Conservation (phyloP, 2,888 invertebrate species). For the Mythimna loreyi region DNA sequence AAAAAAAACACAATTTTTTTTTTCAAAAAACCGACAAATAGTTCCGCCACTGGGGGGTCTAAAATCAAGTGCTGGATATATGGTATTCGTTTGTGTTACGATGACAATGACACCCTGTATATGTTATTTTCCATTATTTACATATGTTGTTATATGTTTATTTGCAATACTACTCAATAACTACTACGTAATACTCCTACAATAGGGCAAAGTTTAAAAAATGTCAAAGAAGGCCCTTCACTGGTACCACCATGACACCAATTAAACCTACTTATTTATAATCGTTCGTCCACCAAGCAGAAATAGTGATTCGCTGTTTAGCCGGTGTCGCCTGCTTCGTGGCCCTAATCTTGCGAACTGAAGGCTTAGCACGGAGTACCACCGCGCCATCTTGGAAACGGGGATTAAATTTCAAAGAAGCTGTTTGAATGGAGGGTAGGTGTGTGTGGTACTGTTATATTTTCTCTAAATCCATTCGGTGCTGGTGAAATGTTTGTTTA, state of each 20-base stretch:
- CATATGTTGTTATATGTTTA: too few relatives aligned
- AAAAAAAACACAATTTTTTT: too few relatives aligned
- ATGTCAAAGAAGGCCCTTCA: too few relatives aligned
- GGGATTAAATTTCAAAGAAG: constrained; percentile 81
- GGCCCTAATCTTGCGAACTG: constrained; percentile 71
- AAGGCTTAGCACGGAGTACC: constrained; percentile 73
- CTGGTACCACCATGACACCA: neutral
- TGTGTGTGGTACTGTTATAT: constrained; percentile 45
- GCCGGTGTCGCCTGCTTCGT: constrained; percentile 67
- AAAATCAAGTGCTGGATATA: too few relatives aligned
- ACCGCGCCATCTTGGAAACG: constrained; percentile 76
- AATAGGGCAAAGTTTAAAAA: too few relatives aligned
- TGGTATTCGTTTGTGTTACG: too few relatives aligned
- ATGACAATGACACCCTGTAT: too few relatives aligned
- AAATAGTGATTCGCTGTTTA: constrained; percentile 52
- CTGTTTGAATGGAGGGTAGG: constrained; percentile 67
- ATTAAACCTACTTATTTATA: constrained; percentile 15
- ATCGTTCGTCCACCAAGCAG: constrained; percentile 9
- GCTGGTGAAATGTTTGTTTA: constrained; percentile 17
- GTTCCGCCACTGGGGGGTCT: too few relatives aligned
- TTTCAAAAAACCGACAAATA: too few relatives aligned
- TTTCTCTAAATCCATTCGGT: constrained; percentile 47
- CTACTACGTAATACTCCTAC: too few relatives aligned
- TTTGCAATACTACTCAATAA: too few relatives aligned
- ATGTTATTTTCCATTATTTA: too few relatives aligned